Percentiles rank a stretch among this genome's conserved stretches.
These are phyloP conservation scores for Hymenochirus boettgeri DNA, from an alignment of 2,113 vertebrate genomes.

Conservation along the genomic window DNA sequence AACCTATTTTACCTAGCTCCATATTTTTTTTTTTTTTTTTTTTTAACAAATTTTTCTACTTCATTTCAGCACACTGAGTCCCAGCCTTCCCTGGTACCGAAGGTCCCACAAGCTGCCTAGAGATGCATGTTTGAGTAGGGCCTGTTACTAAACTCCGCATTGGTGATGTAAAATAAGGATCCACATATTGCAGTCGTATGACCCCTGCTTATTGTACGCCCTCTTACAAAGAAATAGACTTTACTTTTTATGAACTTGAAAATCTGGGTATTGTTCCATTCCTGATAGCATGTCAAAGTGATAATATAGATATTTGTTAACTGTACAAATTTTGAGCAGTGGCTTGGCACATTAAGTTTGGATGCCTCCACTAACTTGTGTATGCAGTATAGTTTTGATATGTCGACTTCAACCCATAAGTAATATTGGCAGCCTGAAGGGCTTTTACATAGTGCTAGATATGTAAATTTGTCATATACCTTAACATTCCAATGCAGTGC, in stretches of 20 bases:
- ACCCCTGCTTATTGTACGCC: background rate
- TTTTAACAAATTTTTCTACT: conserved; percentile 48
- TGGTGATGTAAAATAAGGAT: background rate
- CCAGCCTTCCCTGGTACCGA: conserved; percentile 47
- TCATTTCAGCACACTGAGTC: conserved; percentile 71
- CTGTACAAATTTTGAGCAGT: no score
- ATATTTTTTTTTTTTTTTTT: conserved; percentile 45
- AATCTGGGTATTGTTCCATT: background rate
- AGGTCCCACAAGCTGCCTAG: background rate
- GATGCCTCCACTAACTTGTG: no score
- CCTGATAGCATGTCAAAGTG: background rate
- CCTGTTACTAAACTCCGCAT: background rate
- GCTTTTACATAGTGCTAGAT: background rate
- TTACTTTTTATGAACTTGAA: background rate
- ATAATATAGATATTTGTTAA: no score
- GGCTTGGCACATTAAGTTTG: no score
- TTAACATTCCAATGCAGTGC: conserved; percentile 4
- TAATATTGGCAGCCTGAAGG: no score
- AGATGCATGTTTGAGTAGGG: conserved; percentile 4
- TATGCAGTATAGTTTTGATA: no score
- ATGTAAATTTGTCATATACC: background rate
- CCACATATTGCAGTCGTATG: background rate
- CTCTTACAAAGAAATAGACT: background rate
- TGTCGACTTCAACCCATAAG: no score
- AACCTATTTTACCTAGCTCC: conserved; percentile 33